A percentile compares a stretch with the other conserved stretches of the same genome.
These are phyloP conservation scores for Loripinus fragilis DNA, from an alignment of 2,888 invertebrate species.

Conservation along the genomic window DNA sequence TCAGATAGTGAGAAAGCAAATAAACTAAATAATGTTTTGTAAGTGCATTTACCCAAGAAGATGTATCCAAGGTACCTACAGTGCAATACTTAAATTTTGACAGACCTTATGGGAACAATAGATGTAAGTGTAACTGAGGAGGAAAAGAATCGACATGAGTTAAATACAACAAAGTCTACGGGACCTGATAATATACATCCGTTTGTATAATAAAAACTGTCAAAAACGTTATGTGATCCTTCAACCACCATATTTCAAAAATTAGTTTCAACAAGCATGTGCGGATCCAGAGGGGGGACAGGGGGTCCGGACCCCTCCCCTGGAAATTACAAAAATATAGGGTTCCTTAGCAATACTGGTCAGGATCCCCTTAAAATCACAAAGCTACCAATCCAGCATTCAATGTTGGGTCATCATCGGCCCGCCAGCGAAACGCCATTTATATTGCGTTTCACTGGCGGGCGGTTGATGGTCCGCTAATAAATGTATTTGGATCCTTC, in stretches of 20 bases:
- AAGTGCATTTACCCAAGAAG: constrained; percentile 28
- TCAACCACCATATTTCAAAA: constrained; percentile 13
- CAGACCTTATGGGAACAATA: constrained; percentile 15
- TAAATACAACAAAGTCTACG: constrained; percentile 19
- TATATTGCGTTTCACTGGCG: no score
- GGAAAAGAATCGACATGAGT: constrained; percentile 6
- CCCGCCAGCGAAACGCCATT: no score
- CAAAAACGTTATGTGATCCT: constrained; percentile 6
- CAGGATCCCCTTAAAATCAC: no score
- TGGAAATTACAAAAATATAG: no score
- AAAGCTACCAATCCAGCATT: no score
- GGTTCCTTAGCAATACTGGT: no score
- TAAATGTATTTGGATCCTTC: no score
- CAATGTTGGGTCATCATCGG: no score
- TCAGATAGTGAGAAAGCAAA: constrained; percentile 24
- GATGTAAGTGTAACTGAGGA: constrained; percentile 2
- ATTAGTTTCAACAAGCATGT: no score
- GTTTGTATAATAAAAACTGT: constrained; percentile 11
- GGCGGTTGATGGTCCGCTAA: no score
- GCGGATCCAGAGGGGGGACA: no score
- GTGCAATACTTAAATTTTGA: constrained; percentile 14
- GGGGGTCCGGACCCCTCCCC: no score
- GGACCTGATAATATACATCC: constrained; percentile 21
- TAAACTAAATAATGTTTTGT: constrained; percentile 21
- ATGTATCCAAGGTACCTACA: constrained; percentile 18